phyloP scores from a whole-genome alignment of 2,888 invertebrate genomes.

The Endotricha flammealis region DNA sequence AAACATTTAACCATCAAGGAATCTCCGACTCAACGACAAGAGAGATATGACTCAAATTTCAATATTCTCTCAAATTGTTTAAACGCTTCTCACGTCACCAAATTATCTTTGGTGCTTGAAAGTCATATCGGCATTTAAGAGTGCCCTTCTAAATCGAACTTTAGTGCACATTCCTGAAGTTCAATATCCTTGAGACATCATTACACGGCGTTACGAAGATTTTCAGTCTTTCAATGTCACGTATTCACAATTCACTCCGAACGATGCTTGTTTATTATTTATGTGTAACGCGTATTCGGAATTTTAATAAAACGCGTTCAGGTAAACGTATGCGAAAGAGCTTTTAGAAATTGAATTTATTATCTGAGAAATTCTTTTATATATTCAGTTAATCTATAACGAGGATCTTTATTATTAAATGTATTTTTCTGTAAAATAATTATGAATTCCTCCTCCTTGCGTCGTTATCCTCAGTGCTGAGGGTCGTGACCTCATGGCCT shows the following conservation, averaged over 20 bases:
- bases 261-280: constrained; percentile 50
- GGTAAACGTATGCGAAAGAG: constrained; percentile 20
- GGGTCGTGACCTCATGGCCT: too few species aligned
- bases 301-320: constrained; percentile 36
- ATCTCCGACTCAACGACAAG: constrained; percentile 41
- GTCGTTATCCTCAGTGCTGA: too few species aligned
- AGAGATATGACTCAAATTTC: constrained; percentile 40
- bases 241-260: constrained; percentile 49
- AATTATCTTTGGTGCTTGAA: constrained; percentile 39
- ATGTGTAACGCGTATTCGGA: constrained; percentile 37
- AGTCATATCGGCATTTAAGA: constrained; percentile 36
- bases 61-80: constrained; percentile 37
- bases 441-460: too few species aligned
- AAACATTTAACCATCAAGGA: constrained; percentile 35
- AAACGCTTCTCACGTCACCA: constrained; percentile 58
- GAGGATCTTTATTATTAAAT: constrained; percentile 1
- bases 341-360: constrained; percentile 14
- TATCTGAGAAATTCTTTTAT: constrained; percentile 10
- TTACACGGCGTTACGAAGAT: constrained; percentile 26
- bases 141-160: constrained; percentile 35
- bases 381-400: constrained; percentile 4
- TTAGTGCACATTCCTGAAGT: constrained; percentile 29
- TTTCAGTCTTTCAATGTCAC: constrained; percentile 49
- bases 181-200: constrained; percentile 22
- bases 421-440: neutral